A percentile compares a stretch with the other conserved stretches of the same genome.
Evolutionary conservation across 1,140 invertebrate genomes (phyloP).

Genomic region (Sycophila sp.): DNA sequence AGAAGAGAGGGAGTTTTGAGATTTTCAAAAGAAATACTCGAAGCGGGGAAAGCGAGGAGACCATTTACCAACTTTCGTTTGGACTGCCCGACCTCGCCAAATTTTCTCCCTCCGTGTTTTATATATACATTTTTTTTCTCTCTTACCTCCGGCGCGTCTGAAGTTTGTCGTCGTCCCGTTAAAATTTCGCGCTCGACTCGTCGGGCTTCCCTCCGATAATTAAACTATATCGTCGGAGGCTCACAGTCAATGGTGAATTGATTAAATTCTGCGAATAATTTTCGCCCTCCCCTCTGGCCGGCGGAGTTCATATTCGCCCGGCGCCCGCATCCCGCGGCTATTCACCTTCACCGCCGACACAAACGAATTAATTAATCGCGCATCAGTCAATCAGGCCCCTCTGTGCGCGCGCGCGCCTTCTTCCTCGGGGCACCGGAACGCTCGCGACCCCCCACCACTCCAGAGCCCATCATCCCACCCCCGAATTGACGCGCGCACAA

Average conservation of each 20-base stretch:
- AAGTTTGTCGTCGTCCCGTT: too few species aligned
- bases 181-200: too few species aligned
- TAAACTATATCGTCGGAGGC: too few species aligned
- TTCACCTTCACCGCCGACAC: not conserved
- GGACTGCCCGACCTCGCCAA: too few species aligned
- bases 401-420: not conserved
- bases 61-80: too few species aligned
- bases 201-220: too few species aligned
- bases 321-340: not conserved
- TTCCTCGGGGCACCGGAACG: not conserved
- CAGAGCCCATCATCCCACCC: not conserved
- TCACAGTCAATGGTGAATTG: not conserved
- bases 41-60: too few species aligned
- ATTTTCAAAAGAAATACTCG: too few species aligned
- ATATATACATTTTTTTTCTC: too few species aligned
- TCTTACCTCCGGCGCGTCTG: too few species aligned
- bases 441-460: not conserved
- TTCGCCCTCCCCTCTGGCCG: not conserved
- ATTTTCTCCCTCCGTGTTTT: too few species aligned
- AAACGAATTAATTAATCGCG: slow-evolving; percentile 23
- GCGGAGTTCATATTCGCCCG: not conserved
- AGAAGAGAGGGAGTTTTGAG: too few species aligned
- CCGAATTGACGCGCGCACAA: not conserved
- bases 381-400: not conserved
- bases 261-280: not conserved